phyloP scores from a whole-genome alignment of 30 jellyfish, hydroid and myxozoan species.

The Chrysaora quinquecirrha region DNA sequence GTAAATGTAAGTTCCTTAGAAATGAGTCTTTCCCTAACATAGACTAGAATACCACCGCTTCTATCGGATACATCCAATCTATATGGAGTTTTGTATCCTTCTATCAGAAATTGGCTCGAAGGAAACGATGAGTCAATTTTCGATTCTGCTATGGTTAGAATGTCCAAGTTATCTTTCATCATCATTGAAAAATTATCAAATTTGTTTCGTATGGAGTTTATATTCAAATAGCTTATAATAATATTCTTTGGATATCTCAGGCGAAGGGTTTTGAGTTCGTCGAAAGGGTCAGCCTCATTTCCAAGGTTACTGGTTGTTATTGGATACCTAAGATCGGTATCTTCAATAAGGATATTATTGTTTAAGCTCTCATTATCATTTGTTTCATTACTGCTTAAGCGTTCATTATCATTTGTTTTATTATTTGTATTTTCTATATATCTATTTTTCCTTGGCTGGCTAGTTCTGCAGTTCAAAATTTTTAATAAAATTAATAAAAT shows the following conservation, averaged over 20 bases:
- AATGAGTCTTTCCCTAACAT: no score
- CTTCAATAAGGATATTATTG: slow-evolving; percentile 13
- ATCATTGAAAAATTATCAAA: no score
- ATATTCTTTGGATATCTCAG: slow-evolving; percentile 12
- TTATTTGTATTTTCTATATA: neutral
- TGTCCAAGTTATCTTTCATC: no score
- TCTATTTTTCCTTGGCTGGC: neutral
- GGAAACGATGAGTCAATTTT: no score
- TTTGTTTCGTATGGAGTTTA: no score
- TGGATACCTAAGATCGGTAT: neutral
- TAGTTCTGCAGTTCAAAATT: slow-evolving; percentile 28
- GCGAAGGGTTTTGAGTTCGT: slow-evolving; percentile 30
- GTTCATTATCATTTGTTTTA: slow-evolving; percentile 10
- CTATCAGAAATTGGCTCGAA: no score
- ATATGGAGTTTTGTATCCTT: no score
- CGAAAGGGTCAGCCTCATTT: slow-evolving; percentile 42
- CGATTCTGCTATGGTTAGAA: no score
- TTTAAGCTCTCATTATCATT: neutral
- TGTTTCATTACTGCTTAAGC: neutral
- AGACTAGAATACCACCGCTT: no score
- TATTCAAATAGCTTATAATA: no score
- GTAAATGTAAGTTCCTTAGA: no score
- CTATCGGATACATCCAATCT: no score
- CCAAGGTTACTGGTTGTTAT: slow-evolving; percentile 32
- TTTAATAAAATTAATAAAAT: slow-evolving; percentile 23